Evolutionary conservation across 1,140 invertebrate genomes (phyloP), one percentile per base, ranked within the genome.

Genomic region (Anastrepha ludens): DNA sequence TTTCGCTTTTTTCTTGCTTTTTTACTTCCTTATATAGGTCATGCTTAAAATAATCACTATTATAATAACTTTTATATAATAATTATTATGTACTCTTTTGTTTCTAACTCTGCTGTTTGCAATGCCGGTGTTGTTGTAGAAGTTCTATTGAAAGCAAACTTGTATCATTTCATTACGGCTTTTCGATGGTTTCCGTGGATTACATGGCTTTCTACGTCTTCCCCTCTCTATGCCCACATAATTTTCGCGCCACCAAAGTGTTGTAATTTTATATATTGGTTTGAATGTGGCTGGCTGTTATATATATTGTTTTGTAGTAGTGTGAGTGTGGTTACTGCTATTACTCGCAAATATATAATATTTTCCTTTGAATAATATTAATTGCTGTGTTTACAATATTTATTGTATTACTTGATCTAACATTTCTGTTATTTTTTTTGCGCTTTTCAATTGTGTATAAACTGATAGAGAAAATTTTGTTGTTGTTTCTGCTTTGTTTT

Each of bases 1-100:
- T 50, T 81, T 81, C 13, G 9, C 15, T 41, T 70, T 70, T 29
- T 50, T 20, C 11, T 55, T 13, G 29, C n/a, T 55, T 50, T 74
- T 50, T 50, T 74, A n/a, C 70, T 74, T 74, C 70, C 70, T 74
- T 74, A 74, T 47, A 74, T 74, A 74, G 44, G 70, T 15, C 74
- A 81, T 55, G 74, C 74, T 81, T 81, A 81, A 81, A 81, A 81
- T 81, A 55, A 81, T 29, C 74, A 55, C 74, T 81, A 81, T 81
- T 81, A 55, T 29, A 47, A 74, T 74, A 81, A 55, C 74, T 55
- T 55, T 50, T 55, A 47, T 81, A 20, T 81, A 55, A 47, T 47
- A 74, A 55, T 55, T 81, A 81, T 81, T n/a, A 81, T 81, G 47
- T 58, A 55, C 74, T 58, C 70, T 47, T 44, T 44, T 50, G 7